Evolutionary conservation across 2,888 invertebrate species (phyloP).

Genomic region (Elegia similella): DNA sequence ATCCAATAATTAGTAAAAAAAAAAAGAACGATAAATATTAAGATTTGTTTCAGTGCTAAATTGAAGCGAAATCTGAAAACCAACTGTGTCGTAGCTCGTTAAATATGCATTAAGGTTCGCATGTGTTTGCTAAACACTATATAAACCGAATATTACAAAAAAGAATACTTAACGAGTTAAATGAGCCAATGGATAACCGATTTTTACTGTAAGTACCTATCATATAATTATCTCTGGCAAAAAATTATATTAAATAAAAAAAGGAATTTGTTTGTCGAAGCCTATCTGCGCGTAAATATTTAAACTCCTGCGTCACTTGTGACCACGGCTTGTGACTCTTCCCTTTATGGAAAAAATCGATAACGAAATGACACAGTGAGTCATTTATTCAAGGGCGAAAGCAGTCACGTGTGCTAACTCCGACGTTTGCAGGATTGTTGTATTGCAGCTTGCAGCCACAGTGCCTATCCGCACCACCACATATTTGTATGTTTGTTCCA

Average conservation of each 20-base stretch:
- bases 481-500: no score
- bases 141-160: neutral
- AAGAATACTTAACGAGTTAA: neutral
- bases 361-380: neutral
- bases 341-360: no score
- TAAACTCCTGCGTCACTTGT: no score
- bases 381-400: neutral
- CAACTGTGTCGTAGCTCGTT: conserved; percentile 3
- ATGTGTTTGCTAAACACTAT: neutral
- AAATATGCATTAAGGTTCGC: conserved; percentile 6
- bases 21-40: neutral
- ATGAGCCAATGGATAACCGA: conserved; percentile 1
- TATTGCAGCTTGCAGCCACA: neutral
- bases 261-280: no score
- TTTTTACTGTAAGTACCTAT: neutral
- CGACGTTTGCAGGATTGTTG: neutral
- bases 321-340: no score
- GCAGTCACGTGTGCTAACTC: neutral
- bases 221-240: no score
- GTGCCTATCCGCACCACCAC: neutral
- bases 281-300: no score
- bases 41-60: neutral
- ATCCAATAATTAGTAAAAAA: no score
- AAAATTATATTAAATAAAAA: no score
- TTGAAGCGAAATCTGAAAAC: neutral